A percentile compares a stretch with the other conserved stretches of the same genome.
Conservation (phyloP, 2,113 vertebrate genomes). For the Ceyx cyanopectus region DNA sequence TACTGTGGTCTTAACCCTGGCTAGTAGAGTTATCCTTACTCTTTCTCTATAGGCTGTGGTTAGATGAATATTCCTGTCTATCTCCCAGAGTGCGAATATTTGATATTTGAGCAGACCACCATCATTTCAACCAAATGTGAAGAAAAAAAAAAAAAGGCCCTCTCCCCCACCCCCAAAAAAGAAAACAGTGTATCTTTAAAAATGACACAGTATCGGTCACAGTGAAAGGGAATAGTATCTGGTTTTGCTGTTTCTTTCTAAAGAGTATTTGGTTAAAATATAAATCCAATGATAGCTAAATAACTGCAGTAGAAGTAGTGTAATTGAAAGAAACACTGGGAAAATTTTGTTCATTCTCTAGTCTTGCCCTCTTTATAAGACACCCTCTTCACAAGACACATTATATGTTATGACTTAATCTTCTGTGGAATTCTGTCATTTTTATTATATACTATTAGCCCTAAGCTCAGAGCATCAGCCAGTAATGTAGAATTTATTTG, state of each 20-base stretch:
- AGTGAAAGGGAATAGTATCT: neutral
- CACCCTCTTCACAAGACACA: neutral
- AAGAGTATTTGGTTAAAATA: neutral
- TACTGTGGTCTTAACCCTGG: neutral
- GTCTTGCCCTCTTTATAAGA: neutral
- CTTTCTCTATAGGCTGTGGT: neutral
- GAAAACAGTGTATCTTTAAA: neutral
- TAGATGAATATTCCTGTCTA: neutral
- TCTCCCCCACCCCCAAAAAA: neutral
- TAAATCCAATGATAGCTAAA: neutral
- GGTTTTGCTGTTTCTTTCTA: neutral
- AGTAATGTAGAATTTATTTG: neutral
- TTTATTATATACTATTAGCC: slow-evolving; percentile 1
- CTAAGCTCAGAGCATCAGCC: neutral
- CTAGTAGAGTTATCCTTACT: neutral
- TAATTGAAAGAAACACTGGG: neutral
- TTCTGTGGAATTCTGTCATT: neutral
- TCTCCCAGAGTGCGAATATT: neutral
- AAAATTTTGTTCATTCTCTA: neutral
- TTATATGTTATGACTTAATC: neutral
- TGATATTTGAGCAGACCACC: neutral
- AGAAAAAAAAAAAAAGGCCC: neutral
- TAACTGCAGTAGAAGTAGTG: neutral
- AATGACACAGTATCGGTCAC: neutral
- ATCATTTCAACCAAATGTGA: neutral